These are phyloP conservation scores for Temnothorax curvispinosus DNA, from an alignment of 1,140 invertebrate species.

Conservation along the genomic window DNA sequence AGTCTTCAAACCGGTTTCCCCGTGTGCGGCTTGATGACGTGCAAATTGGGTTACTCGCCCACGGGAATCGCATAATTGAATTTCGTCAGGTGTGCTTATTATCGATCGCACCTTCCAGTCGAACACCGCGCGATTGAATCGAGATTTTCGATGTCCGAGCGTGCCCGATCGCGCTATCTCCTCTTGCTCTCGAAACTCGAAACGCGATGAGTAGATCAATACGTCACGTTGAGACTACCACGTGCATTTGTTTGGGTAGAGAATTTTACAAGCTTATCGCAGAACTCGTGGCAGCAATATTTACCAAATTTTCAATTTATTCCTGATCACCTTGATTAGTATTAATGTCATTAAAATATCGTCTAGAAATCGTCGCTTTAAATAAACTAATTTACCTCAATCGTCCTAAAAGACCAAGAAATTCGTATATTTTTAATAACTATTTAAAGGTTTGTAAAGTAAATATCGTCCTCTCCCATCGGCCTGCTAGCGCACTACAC, in stretches of 20 bases:
- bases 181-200: not conserved
- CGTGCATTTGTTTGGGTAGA: not conserved
- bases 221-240: not conserved
- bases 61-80: conserved; percentile 73
- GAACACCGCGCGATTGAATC: not conserved
- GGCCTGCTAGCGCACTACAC: not conserved
- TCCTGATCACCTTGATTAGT: not conserved
- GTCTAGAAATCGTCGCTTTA: not conserved
- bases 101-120: conserved; percentile 39
- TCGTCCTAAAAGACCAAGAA: not conserved
- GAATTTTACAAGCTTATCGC: not conserved
- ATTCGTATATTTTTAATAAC: conserved; percentile 3
- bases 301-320: not conserved
- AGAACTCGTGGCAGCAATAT: not conserved
- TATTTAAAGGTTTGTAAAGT: conserved; percentile 22
- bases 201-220: not conserved
- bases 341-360: not conserved
- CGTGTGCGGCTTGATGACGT: conserved; percentile 71
- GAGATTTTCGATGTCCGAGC: not conserved
- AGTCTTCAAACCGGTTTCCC: conserved; percentile 70
- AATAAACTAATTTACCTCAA: not conserved
- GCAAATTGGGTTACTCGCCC: conserved; percentile 71
- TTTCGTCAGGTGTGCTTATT: conserved; percentile 68
- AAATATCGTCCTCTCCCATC: not conserved
- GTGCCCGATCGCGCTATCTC: not conserved